Evolutionary conservation across 2,888 invertebrate species (phyloP).

Genomic region (Ypsolopha scabrella): DNA sequence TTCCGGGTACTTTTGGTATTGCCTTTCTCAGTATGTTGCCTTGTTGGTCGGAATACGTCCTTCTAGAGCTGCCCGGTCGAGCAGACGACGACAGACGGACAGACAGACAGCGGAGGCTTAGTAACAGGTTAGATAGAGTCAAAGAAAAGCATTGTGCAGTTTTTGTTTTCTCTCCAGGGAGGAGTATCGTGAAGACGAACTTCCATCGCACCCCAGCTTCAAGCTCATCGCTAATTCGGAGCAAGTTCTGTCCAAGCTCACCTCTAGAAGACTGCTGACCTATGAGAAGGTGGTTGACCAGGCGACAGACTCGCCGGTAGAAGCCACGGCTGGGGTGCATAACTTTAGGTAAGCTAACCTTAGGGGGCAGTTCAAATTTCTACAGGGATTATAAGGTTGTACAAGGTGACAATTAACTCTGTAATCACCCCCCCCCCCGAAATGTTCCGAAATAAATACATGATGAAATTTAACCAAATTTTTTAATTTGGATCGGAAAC

Average conservation of each 20-base stretch:
- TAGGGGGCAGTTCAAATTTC: neutral
- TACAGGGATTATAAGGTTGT: neutral
- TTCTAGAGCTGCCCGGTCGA: no score
- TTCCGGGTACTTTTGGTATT: no score
- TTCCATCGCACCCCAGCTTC: conserved; percentile 87
- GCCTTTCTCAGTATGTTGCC: no score
- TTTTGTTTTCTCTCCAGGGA: conserved; percentile 55
- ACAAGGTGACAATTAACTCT: no score
- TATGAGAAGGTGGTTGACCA: conserved; percentile 80
- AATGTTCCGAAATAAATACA: no score
- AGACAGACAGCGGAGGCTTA: no score
- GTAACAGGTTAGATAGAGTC: no score
- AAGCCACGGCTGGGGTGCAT: conserved; percentile 22
- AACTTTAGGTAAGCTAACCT: conserved; percentile 32
- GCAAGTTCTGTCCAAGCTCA: conserved; percentile 84
- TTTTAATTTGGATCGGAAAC: no score
- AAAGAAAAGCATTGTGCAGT: neutral
- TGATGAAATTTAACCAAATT: no score
- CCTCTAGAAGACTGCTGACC: conserved; percentile 86
- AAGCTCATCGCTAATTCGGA: conserved; percentile 86
- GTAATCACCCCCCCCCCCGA: no score
- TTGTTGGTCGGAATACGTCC: no score
- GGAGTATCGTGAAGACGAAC: conserved; percentile 76
- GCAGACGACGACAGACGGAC: no score
- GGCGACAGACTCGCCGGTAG: conserved; percentile 26